Conservation (phyloP, 2,113 vertebrate species). For the Pao palembangensis region DNA sequence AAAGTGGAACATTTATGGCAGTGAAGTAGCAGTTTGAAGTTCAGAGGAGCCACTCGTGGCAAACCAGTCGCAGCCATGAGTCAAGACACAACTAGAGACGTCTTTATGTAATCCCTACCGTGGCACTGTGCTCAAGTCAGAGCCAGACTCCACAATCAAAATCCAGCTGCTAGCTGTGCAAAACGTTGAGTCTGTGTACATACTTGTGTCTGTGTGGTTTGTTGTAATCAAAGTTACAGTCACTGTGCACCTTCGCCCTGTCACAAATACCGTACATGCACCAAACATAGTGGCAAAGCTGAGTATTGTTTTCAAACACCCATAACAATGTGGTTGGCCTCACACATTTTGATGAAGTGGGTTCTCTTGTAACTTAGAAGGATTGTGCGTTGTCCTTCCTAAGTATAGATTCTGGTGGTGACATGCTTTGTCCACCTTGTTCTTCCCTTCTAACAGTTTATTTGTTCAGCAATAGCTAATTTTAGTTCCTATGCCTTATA, state of each 20-base stretch:
- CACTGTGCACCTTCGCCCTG: slow-evolving; percentile 6
- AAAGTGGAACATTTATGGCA: background rate
- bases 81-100: background rate
- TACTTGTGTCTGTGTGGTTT: background rate
- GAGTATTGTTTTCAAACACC: slow-evolving; percentile 45
- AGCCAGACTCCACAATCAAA: background rate
- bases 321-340: slow-evolving; percentile 20
- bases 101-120: background rate
- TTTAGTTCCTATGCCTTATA: slow-evolving; percentile 35
- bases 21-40: slow-evolving; percentile 8
- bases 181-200: background rate
- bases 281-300: slow-evolving; percentile 29
- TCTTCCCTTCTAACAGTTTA: slow-evolving; percentile 42
- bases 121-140: background rate
- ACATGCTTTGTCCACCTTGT: slow-evolving; percentile 31
- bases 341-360: slow-evolving; percentile 43
- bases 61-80: slow-evolving; percentile 4
- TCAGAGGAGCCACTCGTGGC: background rate
- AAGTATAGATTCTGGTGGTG: slow-evolving; percentile 12
- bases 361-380: slow-evolving; percentile 34
- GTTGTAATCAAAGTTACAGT: slow-evolving; percentile 4
- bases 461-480: slow-evolving; percentile 47
- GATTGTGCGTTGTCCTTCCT: slow-evolving; percentile 41
- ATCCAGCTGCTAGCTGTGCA: background rate
- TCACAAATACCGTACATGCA: slow-evolving; percentile 4